Conservation (phyloP, 92 coral and sea anemone genomes). For the Chrysogorgia sp. region DNA sequence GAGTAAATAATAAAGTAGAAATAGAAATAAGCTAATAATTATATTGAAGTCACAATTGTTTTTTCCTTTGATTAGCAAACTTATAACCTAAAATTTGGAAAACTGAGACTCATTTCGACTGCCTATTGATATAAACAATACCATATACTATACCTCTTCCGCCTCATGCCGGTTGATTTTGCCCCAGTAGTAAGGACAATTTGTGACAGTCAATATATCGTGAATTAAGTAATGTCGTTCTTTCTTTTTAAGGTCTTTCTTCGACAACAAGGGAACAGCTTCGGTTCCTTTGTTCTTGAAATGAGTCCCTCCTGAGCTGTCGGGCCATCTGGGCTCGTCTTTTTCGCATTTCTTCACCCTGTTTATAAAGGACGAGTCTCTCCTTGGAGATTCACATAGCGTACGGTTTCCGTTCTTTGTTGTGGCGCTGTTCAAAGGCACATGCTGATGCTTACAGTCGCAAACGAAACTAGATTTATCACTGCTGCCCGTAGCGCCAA, state of each 20-base stretch:
- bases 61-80: no score
- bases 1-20: no score
- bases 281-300: neutral
- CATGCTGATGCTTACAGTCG: conserved; percentile 8
- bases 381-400: neutral
- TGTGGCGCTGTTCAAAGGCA: neutral
- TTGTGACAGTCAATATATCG: conserved; percentile 81
- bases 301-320: neutral
- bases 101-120: no score
- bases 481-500: neutral
- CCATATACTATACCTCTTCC: conserved; percentile 88
- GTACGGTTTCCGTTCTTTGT: neutral
- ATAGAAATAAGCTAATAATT: no score
- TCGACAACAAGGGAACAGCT: neutral
- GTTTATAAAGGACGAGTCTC: neutral
- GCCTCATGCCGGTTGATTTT: conserved; percentile 91
- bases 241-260: conserved; percentile 14
- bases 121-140: no score
- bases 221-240: conserved; percentile 54
- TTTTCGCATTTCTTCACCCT: conserved; percentile 5
- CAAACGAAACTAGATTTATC: conserved; percentile 11
- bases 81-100: no score
- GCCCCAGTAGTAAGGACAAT: conserved; percentile 96
- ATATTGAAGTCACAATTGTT: no score
- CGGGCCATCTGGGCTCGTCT: neutral